phyloP scores from a whole-genome alignment of 2,797 vertebrate species.

The Catharus ustulatus region DNA sequence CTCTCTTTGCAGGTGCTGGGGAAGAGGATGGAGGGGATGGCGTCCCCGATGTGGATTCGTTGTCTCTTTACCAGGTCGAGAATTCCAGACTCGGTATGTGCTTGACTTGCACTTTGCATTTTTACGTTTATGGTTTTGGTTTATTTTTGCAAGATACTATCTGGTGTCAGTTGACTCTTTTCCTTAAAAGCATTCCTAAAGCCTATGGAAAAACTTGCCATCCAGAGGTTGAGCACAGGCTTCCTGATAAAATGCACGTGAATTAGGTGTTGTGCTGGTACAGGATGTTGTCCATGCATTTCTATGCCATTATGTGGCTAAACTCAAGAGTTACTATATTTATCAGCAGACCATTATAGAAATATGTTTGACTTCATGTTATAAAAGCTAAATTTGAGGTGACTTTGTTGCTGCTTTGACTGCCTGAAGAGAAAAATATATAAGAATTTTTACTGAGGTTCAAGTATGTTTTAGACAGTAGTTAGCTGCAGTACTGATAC shows the following conservation, averaged over 20 bases:
- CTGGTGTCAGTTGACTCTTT: neutral
- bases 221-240: neutral
- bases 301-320: neutral
- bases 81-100: slow-evolving; percentile 77
- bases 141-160: neutral
- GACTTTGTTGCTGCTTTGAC: neutral
- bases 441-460: neutral
- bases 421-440: neutral
- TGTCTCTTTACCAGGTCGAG: slow-evolving; percentile 78
- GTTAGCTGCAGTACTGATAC: neutral
- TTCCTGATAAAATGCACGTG: neutral
- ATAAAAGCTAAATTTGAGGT: neutral
- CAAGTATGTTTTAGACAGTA: neutral
- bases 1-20: slow-evolving; percentile 57
- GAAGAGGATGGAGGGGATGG: slow-evolving; percentile 22
- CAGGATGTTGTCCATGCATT: neutral
- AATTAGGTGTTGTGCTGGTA: neutral
- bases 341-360: neutral
- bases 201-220: neutral
- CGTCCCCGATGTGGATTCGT: slow-evolving; percentile 55
- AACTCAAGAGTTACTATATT: neutral
- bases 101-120: neutral
- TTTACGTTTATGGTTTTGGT: neutral
- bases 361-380: neutral
- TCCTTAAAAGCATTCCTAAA: neutral